phyloP scores from a whole-genome alignment of 2,797 vertebrate species.

The Anniella stebbinsi region DNA sequence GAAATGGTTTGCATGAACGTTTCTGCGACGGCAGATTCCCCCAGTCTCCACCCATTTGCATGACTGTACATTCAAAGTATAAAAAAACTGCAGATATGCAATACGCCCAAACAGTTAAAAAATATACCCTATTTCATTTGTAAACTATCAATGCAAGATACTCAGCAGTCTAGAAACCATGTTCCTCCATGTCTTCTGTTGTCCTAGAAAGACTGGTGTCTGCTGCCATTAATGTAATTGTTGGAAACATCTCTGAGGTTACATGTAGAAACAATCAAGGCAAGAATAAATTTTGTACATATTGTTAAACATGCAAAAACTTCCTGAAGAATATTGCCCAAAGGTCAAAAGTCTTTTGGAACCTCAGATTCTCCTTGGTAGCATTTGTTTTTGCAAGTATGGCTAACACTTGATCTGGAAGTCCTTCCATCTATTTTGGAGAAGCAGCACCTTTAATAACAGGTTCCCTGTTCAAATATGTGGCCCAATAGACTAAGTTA shows the following conservation, averaged over 20 bases:
- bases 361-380: constrained; percentile 80
- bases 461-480: constrained; percentile 96
- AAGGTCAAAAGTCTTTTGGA: constrained; percentile 75
- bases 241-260: constrained; percentile 81
- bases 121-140: constrained; percentile 82
- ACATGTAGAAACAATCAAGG: constrained; percentile 89
- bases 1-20: background rate
- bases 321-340: constrained; percentile 80
- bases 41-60: constrained; percentile 40
- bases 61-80: constrained; percentile 80
- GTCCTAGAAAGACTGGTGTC: constrained; percentile 77
- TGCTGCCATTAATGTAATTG: constrained; percentile 74
- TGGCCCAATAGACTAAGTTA: constrained; percentile 98
- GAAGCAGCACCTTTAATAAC: constrained; percentile 90
- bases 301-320: constrained; percentile 90
- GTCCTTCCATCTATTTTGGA: constrained; percentile 73
- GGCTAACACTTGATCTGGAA: constrained; percentile 78
- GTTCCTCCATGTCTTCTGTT: constrained; percentile 71
- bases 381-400: constrained; percentile 77
- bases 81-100: constrained; percentile 77
- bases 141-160: constrained; percentile 79
- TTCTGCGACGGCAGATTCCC: constrained; percentile 11
- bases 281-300: constrained; percentile 84
- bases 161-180: constrained; percentile 74
- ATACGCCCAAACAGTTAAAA: constrained; percentile 79